Evolutionary conservation across 1,140 invertebrate species (phyloP).

Genomic region (Odontomachus brunneus): DNA sequence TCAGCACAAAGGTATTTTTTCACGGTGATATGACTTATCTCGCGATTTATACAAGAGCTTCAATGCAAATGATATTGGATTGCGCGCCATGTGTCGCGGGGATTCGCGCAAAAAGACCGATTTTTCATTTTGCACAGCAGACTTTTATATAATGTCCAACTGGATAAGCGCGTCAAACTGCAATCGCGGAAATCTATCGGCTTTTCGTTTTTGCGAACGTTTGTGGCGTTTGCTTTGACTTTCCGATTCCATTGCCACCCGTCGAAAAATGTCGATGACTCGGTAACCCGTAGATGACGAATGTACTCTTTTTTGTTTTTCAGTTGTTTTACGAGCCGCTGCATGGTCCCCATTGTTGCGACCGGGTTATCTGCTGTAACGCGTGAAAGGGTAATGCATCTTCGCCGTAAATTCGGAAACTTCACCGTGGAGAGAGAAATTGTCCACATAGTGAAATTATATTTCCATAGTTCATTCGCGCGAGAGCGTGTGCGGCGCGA

Average conservation of each 20-base stretch:
- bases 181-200: constrained; percentile 60
- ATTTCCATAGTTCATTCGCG: not conserved
- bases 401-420: not conserved
- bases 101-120: not conserved
- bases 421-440: constrained; percentile 12
- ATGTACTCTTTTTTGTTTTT: constrained; percentile 60
- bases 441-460: not conserved
- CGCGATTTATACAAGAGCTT: not conserved
- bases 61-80: constrained; percentile 24
- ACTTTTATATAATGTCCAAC: constrained; percentile 44
- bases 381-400: constrained; percentile 53
- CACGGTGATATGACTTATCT: not conserved
- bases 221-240: constrained; percentile 60
- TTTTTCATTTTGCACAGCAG: constrained; percentile 36
- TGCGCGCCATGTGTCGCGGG: not conserved
- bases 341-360: constrained; percentile 38
- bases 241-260: constrained; percentile 63
- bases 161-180: constrained; percentile 39
- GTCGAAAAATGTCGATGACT: constrained; percentile 71
- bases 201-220: constrained; percentile 48
- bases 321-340: constrained; percentile 60
- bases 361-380: constrained; percentile 21
- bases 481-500: not conserved
- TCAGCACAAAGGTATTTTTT: not conserved
- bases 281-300: constrained; percentile 63